Percentiles rank a stretch among this genome's conserved stretches.
Evolutionary conservation across 2,113 vertebrate species (phyloP).

Genomic region (Piaya cayana): DNA sequence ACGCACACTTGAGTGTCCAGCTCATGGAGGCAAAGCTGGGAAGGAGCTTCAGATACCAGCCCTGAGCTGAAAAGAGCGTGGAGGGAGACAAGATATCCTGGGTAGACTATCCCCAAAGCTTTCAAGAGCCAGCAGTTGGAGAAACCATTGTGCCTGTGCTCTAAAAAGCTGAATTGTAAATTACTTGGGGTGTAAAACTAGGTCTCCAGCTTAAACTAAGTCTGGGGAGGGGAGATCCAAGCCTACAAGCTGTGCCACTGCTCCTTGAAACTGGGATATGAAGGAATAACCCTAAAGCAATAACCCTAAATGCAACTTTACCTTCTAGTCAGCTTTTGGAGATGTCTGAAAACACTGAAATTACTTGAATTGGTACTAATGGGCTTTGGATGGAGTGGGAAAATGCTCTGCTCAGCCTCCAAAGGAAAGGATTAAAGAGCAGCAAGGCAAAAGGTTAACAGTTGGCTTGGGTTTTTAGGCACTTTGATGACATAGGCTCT

Average conservation of each 20-base stretch:
- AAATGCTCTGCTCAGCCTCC: neutral
- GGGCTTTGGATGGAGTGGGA: neutral
- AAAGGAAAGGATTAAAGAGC: neutral
- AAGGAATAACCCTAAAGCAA: neutral
- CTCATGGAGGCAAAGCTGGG: neutral
- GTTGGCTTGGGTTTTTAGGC: neutral
- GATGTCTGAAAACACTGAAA: too few relatives aligned
- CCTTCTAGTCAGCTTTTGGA: neutral
- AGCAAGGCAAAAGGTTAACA: neutral
- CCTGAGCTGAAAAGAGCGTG: neutral
- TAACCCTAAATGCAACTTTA: neutral
- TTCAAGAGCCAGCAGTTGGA: neutral
- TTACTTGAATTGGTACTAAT: neutral
- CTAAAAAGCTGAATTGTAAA: neutral
- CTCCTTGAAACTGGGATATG: neutral
- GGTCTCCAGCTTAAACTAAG: neutral
- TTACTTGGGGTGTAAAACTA: neutral
- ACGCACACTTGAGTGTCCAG: accelerated
- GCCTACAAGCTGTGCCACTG: accelerated
- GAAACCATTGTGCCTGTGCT: too few relatives aligned
- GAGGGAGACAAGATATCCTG: neutral
- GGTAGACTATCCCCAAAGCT: neutral
- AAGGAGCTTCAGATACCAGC: neutral
- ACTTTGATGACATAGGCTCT: neutral
- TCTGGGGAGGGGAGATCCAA: neutral